phyloP scores from a whole-genome alignment of 92 coral and sea anemone species.

The Porites evermanni region DNA sequence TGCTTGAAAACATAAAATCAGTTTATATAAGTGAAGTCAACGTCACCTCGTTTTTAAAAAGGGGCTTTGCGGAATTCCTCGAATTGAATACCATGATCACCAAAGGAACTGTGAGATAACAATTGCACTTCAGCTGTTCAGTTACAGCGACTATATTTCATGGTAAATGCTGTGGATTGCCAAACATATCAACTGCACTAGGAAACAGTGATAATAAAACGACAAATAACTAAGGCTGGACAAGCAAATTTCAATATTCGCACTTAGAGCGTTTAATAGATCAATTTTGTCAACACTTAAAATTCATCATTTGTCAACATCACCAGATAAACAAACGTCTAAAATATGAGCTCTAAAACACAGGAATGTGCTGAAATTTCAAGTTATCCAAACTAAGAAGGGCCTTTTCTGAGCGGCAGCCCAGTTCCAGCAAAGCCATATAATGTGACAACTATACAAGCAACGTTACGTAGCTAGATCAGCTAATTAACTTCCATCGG shows the following conservation, averaged over 20 bases:
- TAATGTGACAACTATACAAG: neutral
- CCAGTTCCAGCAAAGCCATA: no score
- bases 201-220: neutral
- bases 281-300: conserved; percentile 19
- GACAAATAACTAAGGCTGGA: neutral
- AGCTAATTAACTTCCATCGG: neutral
- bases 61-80: neutral
- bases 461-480: neutral
- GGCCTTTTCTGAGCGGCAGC: no score
- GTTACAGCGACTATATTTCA: neutral
- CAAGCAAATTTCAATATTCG: neutral
- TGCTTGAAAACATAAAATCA: no score
- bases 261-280: neutral
- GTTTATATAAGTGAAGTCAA: no score
- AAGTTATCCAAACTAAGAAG: neutral
- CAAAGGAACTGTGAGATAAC: neutral
- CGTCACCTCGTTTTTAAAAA: no score
- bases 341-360: conserved; percentile 10
- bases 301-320: conserved; percentile 17
- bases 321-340: neutral
- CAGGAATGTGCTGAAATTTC: conserved; percentile 10
- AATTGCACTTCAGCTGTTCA: no score
- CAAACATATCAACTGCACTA: neutral
- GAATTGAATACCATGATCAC: conserved; percentile 5
- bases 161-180: neutral